Evolutionary conservation across 2,888 invertebrate genomes (phyloP).

Genomic region (Alloplasta piceator): DNA sequence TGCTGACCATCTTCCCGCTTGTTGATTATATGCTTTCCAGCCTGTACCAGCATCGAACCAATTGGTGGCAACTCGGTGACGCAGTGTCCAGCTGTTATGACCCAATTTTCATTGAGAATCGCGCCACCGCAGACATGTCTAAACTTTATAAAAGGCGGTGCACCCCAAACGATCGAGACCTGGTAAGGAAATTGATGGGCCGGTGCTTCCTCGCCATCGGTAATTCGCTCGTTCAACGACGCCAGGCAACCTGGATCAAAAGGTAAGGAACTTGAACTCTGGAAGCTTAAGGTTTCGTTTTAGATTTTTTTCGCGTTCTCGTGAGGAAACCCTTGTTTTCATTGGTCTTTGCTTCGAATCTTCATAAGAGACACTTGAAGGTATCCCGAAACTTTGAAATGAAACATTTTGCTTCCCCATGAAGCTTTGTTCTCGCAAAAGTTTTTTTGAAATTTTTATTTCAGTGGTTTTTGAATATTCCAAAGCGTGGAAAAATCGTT

Average conservation of each 20-base stretch:
- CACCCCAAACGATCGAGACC: constrained; percentile 80
- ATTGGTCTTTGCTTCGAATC: too few relatives aligned
- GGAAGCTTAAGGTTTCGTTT: too few relatives aligned
- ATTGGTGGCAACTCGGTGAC: constrained; percentile 74
- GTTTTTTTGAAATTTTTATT: too few relatives aligned
- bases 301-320: too few relatives aligned
- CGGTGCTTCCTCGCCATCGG: constrained; percentile 76
- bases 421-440: too few relatives aligned
- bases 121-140: constrained; percentile 84
- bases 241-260: constrained; percentile 61
- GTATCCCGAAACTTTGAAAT: too few relatives aligned
- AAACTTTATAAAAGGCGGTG: constrained; percentile 70
- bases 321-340: too few relatives aligned
- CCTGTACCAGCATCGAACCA: constrained; percentile 81
- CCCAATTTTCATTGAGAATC: constrained; percentile 80
- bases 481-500: too few relatives aligned
- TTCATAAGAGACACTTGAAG: too few relatives aligned
- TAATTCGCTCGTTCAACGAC: constrained; percentile 67
- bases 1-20: constrained; percentile 79
- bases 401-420: too few relatives aligned
- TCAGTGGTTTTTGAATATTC: too few relatives aligned
- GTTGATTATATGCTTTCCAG: constrained; percentile 85
- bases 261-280: too few relatives aligned
- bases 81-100: constrained; percentile 84
- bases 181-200: constrained; percentile 83